These are phyloP conservation scores for Actinopyga echinites DNA, from an alignment of 53 echinoderm and acorn worm genomes.

Conservation along the genomic window DNA sequence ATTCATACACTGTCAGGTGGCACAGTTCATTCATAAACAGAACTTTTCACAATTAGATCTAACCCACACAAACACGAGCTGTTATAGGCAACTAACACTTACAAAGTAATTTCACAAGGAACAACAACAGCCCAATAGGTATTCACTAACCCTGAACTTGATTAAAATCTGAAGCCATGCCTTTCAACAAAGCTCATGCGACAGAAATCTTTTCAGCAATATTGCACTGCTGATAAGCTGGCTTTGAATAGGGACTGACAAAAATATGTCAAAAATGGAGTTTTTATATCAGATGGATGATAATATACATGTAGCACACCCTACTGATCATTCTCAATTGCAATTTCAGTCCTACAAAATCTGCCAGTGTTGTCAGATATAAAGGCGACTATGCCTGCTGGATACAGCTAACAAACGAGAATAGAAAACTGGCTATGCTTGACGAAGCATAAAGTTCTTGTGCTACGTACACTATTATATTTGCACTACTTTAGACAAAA, in stretches of 20 bases:
- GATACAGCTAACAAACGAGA: slow-evolving; percentile 19
- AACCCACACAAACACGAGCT: too few species aligned
- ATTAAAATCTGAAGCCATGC: background rate
- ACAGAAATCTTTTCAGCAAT: slow-evolving; percentile 1
- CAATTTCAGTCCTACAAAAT: slow-evolving; percentile 20
- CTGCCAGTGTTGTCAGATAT: background rate
- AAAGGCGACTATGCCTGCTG: slow-evolving; percentile 5
- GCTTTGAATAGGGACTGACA: background rate
- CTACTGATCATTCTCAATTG: slow-evolving; percentile 11
- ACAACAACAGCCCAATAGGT: too few species aligned
- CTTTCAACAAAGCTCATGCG: background rate
- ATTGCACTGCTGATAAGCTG: background rate
- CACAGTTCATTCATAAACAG: too few species aligned
- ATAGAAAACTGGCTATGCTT: slow-evolving; percentile 32
- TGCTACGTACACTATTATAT: background rate
- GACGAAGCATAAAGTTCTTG: background rate
- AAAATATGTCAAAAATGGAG: slow-evolving; percentile 9
- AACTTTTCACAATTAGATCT: too few species aligned
- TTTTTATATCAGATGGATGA: background rate
- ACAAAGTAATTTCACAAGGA: too few species aligned
- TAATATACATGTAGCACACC: background rate
- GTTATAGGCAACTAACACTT: too few species aligned
- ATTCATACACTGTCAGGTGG: too few species aligned
- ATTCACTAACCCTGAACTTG: background rate
- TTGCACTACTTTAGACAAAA: background rate